These are phyloP conservation scores for Acipenser ruthenus DNA, from an alignment of 2,797 vertebrate species.

Conservation along the genomic window DNA sequence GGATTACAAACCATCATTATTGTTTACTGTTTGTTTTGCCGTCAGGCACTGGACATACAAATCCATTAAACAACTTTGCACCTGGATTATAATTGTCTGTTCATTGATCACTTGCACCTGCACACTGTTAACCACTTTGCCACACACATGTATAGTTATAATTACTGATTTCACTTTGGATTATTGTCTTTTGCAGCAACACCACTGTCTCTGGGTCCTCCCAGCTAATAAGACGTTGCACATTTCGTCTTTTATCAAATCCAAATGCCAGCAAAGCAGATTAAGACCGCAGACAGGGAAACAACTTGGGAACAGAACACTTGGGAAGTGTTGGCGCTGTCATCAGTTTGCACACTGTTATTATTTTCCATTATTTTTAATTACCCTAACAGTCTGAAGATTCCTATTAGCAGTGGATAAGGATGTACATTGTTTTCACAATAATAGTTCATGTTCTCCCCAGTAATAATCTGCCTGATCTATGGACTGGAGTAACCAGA, in stretches of 20 bases:
- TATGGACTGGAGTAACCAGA: too few species aligned
- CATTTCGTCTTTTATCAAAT: background rate
- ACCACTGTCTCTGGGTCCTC: background rate
- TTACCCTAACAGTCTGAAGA: background rate
- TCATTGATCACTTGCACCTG: too few species aligned
- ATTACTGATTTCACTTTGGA: background rate
- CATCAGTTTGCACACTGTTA: background rate
- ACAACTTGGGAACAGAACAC: background rate
- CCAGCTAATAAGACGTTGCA: background rate
- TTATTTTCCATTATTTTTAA: background rate
- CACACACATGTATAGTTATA: background rate
- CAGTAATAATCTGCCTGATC: too few species aligned
- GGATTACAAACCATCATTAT: too few species aligned
- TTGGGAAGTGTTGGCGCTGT: background rate
- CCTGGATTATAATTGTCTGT: too few species aligned
- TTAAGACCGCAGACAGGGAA: background rate
- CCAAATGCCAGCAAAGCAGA: background rate
- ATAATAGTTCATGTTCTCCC: too few species aligned
- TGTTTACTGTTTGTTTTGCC: too few species aligned
- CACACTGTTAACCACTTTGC: too few species aligned
- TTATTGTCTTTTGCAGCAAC: background rate
- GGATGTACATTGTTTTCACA: too few species aligned
- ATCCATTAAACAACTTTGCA: too few species aligned
- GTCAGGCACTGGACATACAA: too few species aligned
- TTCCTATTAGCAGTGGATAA: too few species aligned